These are phyloP conservation scores for Rana temporaria DNA, from an alignment of 2,113 vertebrate species.

Conservation along the genomic window DNA sequence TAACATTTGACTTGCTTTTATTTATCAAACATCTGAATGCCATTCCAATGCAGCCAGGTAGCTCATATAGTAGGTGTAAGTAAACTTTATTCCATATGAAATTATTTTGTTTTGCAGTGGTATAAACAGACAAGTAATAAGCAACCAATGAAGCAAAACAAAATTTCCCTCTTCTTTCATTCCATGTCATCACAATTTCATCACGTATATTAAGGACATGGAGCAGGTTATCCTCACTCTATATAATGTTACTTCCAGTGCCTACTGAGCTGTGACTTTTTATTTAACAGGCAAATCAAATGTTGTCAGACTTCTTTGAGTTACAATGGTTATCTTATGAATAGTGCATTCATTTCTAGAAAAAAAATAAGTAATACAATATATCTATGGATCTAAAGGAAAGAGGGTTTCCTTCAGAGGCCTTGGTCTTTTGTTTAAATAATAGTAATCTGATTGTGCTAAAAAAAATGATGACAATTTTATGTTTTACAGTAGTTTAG, in stretches of 20 bases:
- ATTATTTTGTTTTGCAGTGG: neutral
- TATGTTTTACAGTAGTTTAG: neutral
- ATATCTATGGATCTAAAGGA: conserved; percentile 32
- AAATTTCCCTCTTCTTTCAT: conserved; percentile 43
- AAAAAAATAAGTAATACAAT: conserved; percentile 49
- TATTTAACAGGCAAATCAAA: conserved; percentile 50
- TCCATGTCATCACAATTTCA: conserved; percentile 56
- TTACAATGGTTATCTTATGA: conserved; percentile 45
- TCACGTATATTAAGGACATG: conserved; percentile 46
- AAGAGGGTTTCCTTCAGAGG: neutral
- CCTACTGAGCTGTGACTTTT: conserved; percentile 54
- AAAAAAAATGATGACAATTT: neutral
- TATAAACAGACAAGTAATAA: neutral
- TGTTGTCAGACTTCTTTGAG: conserved; percentile 44
- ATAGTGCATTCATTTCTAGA: conserved; percentile 48
- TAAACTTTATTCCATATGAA: neutral
- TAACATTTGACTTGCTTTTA: too few relatives aligned
- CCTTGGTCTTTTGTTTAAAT: neutral
- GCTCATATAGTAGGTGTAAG: neutral
- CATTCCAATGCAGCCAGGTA: too few relatives aligned
- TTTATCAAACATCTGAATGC: too few relatives aligned
- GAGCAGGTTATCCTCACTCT: conserved; percentile 1
- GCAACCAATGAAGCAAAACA: conserved; percentile 35
- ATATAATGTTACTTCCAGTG: conserved; percentile 52
- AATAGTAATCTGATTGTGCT: neutral